Evolutionary conservation across 1,140 invertebrate genomes (phyloP).

Genomic region (Archivesica marissinica): DNA sequence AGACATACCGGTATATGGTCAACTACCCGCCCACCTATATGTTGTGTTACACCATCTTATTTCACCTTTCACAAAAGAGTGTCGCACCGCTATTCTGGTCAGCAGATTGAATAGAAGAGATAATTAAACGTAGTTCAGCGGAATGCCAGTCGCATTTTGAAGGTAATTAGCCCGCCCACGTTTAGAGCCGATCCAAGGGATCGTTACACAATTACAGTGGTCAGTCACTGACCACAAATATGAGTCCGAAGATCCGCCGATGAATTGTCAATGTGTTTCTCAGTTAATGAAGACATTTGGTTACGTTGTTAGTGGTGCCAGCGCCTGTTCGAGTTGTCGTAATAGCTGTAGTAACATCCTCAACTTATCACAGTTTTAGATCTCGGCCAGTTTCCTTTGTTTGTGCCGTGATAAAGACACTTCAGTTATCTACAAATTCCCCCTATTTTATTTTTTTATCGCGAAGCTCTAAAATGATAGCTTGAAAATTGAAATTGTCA

Average conservation of each 20-base stretch:
- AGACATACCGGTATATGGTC: no score
- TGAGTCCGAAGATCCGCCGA: background rate
- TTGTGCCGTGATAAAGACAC: background rate
- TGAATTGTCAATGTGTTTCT: background rate
- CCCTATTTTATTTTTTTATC: no score
- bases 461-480: no score
- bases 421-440: background rate
- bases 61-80: no score
- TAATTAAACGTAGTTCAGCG: no score
- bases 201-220: constrained; percentile 3
- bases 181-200: background rate
- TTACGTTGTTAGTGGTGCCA: constrained; percentile 10
- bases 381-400: background rate
- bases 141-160: no score
- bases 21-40: no score
- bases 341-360: background rate
- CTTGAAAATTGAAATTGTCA: no score
- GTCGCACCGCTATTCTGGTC: no score
- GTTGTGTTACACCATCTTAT: no score
- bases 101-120: no score
- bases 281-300: background rate
- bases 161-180: constrained; percentile 9
- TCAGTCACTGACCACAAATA: background rate
- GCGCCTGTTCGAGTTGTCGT: background rate
- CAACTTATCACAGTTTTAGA: background rate